phyloP scores from a whole-genome alignment of 2,888 invertebrate genomes.

The Adela reaumurella region DNA sequence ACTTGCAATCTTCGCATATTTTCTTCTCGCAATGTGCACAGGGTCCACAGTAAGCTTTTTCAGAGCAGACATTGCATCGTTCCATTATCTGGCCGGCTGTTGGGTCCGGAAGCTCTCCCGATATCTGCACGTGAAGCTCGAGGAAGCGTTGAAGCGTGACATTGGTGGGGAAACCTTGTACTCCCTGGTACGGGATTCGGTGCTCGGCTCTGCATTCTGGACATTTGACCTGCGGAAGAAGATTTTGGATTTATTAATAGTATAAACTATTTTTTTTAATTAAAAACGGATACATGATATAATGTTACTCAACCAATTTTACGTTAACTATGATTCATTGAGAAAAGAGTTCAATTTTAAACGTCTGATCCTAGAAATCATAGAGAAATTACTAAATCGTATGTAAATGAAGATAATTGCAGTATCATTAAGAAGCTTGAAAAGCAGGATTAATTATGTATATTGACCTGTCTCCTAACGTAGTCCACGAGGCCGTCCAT shows the following conservation, averaged over 20 bases:
- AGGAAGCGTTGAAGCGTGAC: slow-evolving; percentile 92
- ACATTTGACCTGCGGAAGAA: slow-evolving; percentile 76
- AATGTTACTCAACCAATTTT: too few relatives aligned
- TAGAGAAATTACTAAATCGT: too few relatives aligned
- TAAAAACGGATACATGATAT: too few relatives aligned
- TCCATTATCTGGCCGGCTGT: slow-evolving; percentile 91
- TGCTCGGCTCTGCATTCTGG: slow-evolving; percentile 98
- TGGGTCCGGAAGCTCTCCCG: slow-evolving; percentile 86
- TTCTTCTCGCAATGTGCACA: slow-evolving; percentile 98
- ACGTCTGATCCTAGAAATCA: too few relatives aligned
- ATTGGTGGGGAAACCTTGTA: slow-evolving; percentile 93
- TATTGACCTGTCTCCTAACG: slow-evolving; percentile 86
- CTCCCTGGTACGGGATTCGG: slow-evolving; percentile 92
- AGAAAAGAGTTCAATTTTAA: too few relatives aligned
- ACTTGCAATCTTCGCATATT: slow-evolving; percentile 94
- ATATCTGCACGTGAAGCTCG: slow-evolving; percentile 90
- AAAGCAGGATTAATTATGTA: too few relatives aligned
- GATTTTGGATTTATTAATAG: too few relatives aligned
- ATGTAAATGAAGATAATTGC: too few relatives aligned
- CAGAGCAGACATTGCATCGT: slow-evolving; percentile 88
- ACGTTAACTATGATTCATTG: too few relatives aligned
- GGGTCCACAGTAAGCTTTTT: slow-evolving; percentile 81
- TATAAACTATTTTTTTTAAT: too few relatives aligned
- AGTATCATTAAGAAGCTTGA: too few relatives aligned
- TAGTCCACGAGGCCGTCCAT: slow-evolving; percentile 96